Evolutionary conservation across 2,113 vertebrate genomes (phyloP), one percentile per base, ranked within the genome.

Genomic region (Archilochus colubris): DNA sequence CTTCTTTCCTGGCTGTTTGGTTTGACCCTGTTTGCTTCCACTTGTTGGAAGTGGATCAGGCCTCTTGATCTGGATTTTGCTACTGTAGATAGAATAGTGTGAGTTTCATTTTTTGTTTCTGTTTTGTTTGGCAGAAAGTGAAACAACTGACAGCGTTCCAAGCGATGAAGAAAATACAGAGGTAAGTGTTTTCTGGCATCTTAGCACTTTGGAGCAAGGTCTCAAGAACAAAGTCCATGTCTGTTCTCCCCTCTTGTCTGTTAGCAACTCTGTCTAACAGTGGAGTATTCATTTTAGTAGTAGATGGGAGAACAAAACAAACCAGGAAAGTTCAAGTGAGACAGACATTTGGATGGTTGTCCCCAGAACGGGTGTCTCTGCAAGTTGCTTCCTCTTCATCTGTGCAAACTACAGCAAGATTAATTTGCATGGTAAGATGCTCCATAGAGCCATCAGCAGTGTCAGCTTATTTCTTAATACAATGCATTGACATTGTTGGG

Each of bases 141-240:
- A 99, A 97, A 99, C 98, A 1, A 99, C 98, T 4, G 99, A 99
- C 84, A 99, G 98, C 2, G 97, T 98, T 83, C 98, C 98, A 92
- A 99, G 99, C 0, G 99, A 99, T 74, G 99, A 99, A 89, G 98
- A 99, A 96, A 98, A 96, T 55, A 94, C 98, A 67, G 98, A 98
- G 98, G 99, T 99, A 91, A 98, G 98, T 94, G 50, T 12, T 72
- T 63, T 40, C 40, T 91, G 57, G 24, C 64, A 69, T 57, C 76
- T 61, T 66, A 69, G 46, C 40, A 19, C 12, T 82, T 77, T 33
- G n/a, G 61, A 73, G 48, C 19, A 83, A 58, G 33, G 28, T 88
- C 46, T 84, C 27, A 50, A 51, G 77, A 59, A 7, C 64, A 36
- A 40, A 40, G 40, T 40, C 40, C 11, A 1, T 30, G 16, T 64